phyloP scores from a whole-genome alignment of 2,113 vertebrate species.

The Scytalopus superciliaris region DNA sequence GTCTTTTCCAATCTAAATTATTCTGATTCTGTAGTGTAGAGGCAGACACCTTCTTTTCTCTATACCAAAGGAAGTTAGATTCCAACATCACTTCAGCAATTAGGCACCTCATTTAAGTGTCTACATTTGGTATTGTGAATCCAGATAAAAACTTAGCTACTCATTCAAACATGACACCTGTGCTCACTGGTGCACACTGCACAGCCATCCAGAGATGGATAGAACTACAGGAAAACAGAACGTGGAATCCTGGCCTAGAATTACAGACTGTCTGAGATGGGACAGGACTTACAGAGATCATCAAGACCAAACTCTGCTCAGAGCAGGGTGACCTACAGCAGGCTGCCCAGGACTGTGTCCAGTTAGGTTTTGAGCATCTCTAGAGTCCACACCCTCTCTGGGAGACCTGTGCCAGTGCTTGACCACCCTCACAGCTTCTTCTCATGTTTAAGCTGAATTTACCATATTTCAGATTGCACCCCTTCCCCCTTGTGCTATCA shows the following conservation, averaged over 20 bases:
- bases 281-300: neutral
- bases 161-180: neutral
- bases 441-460: neutral
- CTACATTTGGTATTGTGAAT: neutral
- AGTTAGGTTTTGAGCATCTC: neutral
- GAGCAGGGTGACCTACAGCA: neutral
- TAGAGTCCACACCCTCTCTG: neutral
- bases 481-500: neutral
- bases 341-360: neutral
- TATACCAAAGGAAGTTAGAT: too few relatives aligned
- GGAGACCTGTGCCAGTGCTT: neutral
- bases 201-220: neutral
- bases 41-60: neutral
- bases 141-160: neutral
- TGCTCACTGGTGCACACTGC: neutral
- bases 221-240: neutral
- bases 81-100: neutral
- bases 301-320: neutral
- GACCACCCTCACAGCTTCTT: neutral
- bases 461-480: neutral
- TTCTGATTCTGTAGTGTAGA: neutral
- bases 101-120: neutral
- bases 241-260: neutral
- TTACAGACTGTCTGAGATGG: neutral
- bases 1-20: neutral